Conservation (phyloP, 2,113 vertebrate genomes). For the Coptodon rendalli region DNA sequence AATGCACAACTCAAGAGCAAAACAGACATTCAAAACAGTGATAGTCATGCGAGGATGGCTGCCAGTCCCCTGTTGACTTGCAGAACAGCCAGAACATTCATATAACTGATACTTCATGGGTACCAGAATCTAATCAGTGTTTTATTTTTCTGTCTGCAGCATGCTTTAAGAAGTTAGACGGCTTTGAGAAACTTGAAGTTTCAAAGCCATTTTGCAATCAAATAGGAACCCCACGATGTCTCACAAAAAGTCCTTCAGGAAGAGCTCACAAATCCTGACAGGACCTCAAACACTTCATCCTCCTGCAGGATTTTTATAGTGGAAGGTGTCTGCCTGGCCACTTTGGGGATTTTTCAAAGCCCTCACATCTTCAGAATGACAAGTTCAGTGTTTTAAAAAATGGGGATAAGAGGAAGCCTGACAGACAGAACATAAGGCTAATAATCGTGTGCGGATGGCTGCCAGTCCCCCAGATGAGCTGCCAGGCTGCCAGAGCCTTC, state of each 20-base stretch:
- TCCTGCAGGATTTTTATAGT: neutral
- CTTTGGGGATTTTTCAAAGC: constrained; percentile 10
- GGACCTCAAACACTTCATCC: constrained; percentile 4
- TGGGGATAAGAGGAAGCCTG: constrained; percentile 21
- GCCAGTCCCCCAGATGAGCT: constrained; percentile 30
- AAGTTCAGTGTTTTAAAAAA: neutral
- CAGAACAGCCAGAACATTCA: neutral
- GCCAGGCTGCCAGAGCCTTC: constrained; percentile 20
- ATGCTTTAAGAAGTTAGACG: neutral
- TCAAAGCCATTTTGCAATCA: constrained; percentile 16
- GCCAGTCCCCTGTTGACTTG: constrained; percentile 33
- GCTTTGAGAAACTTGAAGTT: constrained; percentile 9
- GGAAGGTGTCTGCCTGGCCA: constrained; percentile 4
- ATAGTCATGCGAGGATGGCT: constrained; percentile 26
- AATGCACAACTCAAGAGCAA: neutral
- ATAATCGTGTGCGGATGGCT: neutral
- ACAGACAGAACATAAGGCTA: constrained; percentile 25
- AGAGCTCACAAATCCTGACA: constrained; percentile 18
- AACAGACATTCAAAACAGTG: neutral
- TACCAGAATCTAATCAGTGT: neutral
- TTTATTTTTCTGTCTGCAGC: neutral
- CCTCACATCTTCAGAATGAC: neutral
- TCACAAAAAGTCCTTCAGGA: constrained; percentile 13
- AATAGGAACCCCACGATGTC: constrained; percentile 7
- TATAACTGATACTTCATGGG: constrained; percentile 18